Percentiles rank a stretch among this genome's conserved stretches.
Conservation (phyloP, 2,113 vertebrate species). For the Poicephalus gulielmi region DNA sequence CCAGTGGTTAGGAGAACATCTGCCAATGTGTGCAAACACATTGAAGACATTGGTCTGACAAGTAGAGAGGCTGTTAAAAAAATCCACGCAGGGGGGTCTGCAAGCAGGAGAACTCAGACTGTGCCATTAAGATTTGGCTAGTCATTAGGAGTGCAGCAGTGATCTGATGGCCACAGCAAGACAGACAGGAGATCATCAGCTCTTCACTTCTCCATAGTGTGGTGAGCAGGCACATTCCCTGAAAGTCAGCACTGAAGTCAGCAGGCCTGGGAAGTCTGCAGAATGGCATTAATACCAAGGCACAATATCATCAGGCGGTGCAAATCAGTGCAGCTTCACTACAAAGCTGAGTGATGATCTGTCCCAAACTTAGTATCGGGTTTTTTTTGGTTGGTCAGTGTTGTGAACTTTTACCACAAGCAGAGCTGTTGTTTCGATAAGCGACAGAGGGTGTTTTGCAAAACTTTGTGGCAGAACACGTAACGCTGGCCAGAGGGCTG, state of each 20-base stretch:
- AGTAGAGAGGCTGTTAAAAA: neutral
- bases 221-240: neutral
- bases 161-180: neutral
- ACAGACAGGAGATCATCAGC: neutral
- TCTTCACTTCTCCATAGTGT: neutral
- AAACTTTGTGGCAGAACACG: slow-evolving; percentile 58
- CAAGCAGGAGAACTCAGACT: neutral
- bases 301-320: neutral
- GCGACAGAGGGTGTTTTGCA: slow-evolving; percentile 61
- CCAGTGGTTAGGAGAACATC: neutral
- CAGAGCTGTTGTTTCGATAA: slow-evolving; percentile 64
- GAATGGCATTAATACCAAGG: neutral
- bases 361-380: neutral
- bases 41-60: neutral
- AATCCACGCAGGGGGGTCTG: neutral
- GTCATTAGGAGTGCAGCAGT: neutral
- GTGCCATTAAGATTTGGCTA: neutral
- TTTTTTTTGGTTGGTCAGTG: neutral
- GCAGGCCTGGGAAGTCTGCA: neutral
- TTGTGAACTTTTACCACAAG: slow-evolving; percentile 67
- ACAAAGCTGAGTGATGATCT: neutral
- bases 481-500: slow-evolving; percentile 66
- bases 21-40: neutral
- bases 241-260: neutral
- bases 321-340: neutral